A percentile compares a stretch with the other conserved stretches of the same genome.
Evolutionary conservation across 2,888 invertebrate genomes (phyloP).

Genomic region (Habrosyne pyritoides): DNA sequence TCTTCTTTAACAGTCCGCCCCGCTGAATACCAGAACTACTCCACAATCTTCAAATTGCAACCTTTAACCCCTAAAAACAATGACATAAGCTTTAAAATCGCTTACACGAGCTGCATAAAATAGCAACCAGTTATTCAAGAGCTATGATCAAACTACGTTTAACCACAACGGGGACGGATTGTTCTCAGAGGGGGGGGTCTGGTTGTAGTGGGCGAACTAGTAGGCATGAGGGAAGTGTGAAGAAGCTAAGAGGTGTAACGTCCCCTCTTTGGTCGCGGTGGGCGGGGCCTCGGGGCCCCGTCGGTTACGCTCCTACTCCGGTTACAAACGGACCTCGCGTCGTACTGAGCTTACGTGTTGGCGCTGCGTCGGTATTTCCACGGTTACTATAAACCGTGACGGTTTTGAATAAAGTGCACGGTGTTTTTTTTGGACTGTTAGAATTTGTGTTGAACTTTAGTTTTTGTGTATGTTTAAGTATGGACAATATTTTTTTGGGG

Average conservation of each 20-base stretch:
- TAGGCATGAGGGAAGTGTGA: slow-evolving; percentile 78
- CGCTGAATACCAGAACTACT: slow-evolving; percentile 51
- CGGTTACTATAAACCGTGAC: background rate
- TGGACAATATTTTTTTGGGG: background rate
- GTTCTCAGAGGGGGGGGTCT: slow-evolving; percentile 42
- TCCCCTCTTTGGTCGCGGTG: slow-evolving; percentile 68
- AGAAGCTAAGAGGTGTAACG: slow-evolving; percentile 79
- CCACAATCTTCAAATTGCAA: slow-evolving; percentile 26
- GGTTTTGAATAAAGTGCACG: background rate
- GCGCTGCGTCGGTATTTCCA: background rate
- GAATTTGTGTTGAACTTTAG: background rate
- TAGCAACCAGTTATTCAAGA: slow-evolving; percentile 45
- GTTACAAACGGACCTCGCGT: slow-evolving; percentile 71
- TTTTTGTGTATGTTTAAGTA: background rate
- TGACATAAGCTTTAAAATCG: slow-evolving; percentile 38
- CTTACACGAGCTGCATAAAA: slow-evolving; percentile 29
- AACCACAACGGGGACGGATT: background rate
- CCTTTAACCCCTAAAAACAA: slow-evolving; percentile 29
- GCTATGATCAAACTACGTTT: slow-evolving; percentile 29
- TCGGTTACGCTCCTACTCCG: slow-evolving; percentile 51
- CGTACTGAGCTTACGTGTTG: slow-evolving; percentile 69
- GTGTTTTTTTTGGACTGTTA: background rate
- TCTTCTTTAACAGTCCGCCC: slow-evolving; percentile 75
- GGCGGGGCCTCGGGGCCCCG: slow-evolving; percentile 54
- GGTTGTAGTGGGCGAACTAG: slow-evolving; percentile 59